Conservation (phyloP, 2,888 invertebrate genomes). For the Acleris laterana region DNA sequence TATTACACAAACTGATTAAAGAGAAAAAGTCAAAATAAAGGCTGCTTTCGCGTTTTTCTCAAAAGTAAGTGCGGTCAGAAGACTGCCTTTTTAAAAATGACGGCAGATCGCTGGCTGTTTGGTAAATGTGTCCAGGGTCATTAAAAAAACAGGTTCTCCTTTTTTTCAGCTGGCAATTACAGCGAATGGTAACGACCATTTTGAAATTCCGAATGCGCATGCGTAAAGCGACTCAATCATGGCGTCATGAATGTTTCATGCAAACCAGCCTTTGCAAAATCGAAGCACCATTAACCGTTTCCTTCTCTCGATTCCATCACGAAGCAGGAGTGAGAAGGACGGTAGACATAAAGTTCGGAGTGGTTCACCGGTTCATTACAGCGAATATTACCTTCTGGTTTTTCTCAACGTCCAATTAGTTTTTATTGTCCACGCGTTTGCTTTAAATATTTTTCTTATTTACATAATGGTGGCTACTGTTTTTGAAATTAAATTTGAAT, state of each 20-base stretch:
- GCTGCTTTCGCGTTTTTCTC: too few relatives aligned
- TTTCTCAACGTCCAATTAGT: slow-evolving; percentile 66
- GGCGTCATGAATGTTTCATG: slow-evolving; percentile 74
- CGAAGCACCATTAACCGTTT: too few relatives aligned
- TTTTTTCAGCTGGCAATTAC: slow-evolving; percentile 44
- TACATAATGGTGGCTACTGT: slow-evolving; percentile 23
- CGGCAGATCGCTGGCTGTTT: too few relatives aligned
- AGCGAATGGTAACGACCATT: slow-evolving; percentile 47
- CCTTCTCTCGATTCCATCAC: too few relatives aligned
- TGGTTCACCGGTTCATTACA: slow-evolving; percentile 48
- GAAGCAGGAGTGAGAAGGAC: too few relatives aligned
- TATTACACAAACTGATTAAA: too few relatives aligned
- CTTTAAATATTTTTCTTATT: slow-evolving; percentile 14
- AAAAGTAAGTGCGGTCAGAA: too few relatives aligned
- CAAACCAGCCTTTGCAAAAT: slow-evolving; percentile 57
- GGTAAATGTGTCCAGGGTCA: too few relatives aligned
- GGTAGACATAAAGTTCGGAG: too few relatives aligned
- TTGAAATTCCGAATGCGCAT: slow-evolving; percentile 58
- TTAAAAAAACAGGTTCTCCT: slow-evolving; percentile 21
- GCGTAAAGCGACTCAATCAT: slow-evolving; percentile 68
- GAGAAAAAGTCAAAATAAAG: too few relatives aligned
- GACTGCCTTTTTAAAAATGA: too few relatives aligned
- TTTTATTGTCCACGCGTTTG: slow-evolving; percentile 47
- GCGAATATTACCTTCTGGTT: slow-evolving; percentile 49
- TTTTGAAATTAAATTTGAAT: slow-evolving; percentile 17